Conservation (phyloP, 2,113 vertebrate species). For the Suricata suricatta region DNA sequence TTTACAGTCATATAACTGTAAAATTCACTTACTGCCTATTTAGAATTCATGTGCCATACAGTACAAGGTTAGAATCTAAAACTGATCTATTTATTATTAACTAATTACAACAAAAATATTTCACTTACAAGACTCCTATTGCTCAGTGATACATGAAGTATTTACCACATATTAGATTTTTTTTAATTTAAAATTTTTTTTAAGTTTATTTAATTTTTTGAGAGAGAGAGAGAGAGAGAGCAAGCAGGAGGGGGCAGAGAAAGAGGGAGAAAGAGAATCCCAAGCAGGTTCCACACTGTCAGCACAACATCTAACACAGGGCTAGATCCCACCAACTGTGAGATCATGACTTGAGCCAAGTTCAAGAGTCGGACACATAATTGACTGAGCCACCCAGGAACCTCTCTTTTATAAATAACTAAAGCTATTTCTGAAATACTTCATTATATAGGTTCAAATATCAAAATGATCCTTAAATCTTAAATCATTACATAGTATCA, state of each 20-base stretch:
- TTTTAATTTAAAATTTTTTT: not conserved
- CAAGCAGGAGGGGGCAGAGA: not conserved
- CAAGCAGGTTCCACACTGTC: not conserved
- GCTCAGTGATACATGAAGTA: not conserved
- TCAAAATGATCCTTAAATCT: not conserved
- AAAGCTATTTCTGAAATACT: conserved; percentile 33
- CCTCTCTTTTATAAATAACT: not conserved
- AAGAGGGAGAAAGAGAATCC: not conserved
- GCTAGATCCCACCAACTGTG: not conserved
- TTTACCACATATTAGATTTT: not conserved
- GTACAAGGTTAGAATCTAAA: not conserved
- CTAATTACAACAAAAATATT: not conserved
- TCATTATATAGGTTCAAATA: not conserved
- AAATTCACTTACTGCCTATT: not conserved
- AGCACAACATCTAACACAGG: not conserved
- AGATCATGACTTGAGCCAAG: not conserved
- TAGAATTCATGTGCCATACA: not conserved
- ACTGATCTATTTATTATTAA: not conserved
- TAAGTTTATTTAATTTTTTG: too few species aligned
- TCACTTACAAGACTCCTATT: not conserved
- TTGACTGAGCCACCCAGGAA: not conserved
- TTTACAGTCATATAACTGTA: not conserved
- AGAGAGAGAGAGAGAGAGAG: not conserved
- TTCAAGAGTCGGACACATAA: not conserved
- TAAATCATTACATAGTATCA: too few species aligned